Evolutionary conservation across 1,140 invertebrate genomes (phyloP).

Genomic region (Heliconius congener): DNA sequence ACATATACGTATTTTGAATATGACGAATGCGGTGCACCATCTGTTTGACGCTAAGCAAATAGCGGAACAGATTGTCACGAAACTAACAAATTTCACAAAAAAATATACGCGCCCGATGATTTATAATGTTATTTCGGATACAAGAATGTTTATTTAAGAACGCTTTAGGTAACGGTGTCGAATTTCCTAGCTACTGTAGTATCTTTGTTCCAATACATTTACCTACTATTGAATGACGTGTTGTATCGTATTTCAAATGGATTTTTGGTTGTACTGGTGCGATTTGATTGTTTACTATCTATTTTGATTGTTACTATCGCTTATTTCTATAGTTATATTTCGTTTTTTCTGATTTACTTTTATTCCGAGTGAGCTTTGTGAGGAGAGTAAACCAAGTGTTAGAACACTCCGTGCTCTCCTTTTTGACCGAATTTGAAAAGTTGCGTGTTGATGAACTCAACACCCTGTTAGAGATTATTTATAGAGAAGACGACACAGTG

Average conservation of each 20-base stretch:
- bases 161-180: constrained; percentile 44
- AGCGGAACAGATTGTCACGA: constrained; percentile 80
- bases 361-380: too few relatives aligned
- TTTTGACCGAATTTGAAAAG: too few relatives aligned
- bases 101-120: constrained; percentile 63
- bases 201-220: not conserved
- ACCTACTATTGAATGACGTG: constrained; percentile 8
- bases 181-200: constrained; percentile 34
- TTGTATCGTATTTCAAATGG: not conserved
- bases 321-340: not conserved
- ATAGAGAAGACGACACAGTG: too few relatives aligned
- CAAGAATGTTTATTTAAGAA: constrained; percentile 44
- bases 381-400: too few relatives aligned
- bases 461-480: too few relatives aligned
- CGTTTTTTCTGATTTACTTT: too few relatives aligned
- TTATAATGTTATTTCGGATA: constrained; percentile 70
- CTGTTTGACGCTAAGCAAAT: constrained; percentile 79
- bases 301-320: not conserved
- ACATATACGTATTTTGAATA: constrained; percentile 64
- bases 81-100: constrained; percentile 76
- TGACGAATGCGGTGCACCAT: constrained; percentile 70
- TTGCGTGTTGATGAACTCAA: too few relatives aligned
- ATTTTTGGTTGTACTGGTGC: not conserved
- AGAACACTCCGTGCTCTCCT: too few relatives aligned
- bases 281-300: constrained; percentile 1